Percentiles rank a stretch among this genome's conserved stretches.
Evolutionary conservation across 2,888 invertebrate genomes (phyloP).

Genomic region (Drosophila affinis): DNA sequence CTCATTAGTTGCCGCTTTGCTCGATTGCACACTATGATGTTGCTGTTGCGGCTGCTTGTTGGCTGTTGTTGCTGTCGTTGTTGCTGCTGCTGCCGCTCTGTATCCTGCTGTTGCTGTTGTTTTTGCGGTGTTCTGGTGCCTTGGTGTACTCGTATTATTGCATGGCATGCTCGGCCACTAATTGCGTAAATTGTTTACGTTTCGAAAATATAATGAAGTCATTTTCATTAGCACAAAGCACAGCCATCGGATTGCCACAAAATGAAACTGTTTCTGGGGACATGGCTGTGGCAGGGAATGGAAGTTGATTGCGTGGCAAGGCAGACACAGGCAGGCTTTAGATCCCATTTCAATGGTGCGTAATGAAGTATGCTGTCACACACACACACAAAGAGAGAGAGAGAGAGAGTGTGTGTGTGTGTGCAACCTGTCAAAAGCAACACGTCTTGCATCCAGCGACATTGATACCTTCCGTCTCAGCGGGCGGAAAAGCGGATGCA

Average conservation of each 20-base stretch:
- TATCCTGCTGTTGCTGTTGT: constrained; percentile 12
- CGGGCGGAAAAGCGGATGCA: neutral
- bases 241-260: constrained; percentile 62
- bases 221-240: constrained; percentile 74
- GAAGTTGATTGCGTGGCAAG: neutral
- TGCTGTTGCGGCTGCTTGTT: constrained; percentile 3
- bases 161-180: constrained; percentile 63
- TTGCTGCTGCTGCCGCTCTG: constrained; percentile 4
- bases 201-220: constrained; percentile 77
- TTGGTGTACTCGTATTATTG: constrained; percentile 29
- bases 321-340: neutral
- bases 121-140: constrained; percentile 2
- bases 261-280: constrained; percentile 27
- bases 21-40: constrained; percentile 52
- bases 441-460: constrained; percentile 60
- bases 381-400: neutral
- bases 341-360: constrained; percentile 58
- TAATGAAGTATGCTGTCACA: constrained; percentile 61
- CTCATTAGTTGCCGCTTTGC: constrained; percentile 75
- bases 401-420: constrained; percentile 12
- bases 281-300: neutral
- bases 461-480: constrained; percentile 59
- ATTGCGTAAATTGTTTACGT: constrained; percentile 78
- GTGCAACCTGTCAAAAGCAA: constrained; percentile 61
- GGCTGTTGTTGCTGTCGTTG: too few relatives aligned